Evolutionary conservation across 2,888 invertebrate genomes (phyloP).

Genomic region (Prosapia bicincta): DNA sequence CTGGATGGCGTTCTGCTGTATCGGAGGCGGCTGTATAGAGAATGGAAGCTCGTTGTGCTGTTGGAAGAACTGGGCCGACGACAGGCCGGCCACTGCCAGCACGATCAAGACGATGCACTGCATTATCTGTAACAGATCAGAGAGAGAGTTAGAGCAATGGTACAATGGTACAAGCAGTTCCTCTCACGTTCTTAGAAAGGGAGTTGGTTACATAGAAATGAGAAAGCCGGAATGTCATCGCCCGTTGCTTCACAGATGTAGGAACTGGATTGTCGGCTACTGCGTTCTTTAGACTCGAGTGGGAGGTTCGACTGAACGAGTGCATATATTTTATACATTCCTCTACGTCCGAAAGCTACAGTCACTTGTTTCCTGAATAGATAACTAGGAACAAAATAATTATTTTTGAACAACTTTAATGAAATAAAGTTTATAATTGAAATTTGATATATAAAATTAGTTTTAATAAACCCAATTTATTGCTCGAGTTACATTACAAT

Average conservation of each 20-base stretch:
- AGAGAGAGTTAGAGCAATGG: neutral
- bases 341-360: too few relatives aligned
- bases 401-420: too few relatives aligned
- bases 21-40: conserved; percentile 30
- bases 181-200: neutral
- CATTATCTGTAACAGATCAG: conserved; percentile 19
- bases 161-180: too few relatives aligned
- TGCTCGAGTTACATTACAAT: too few relatives aligned
- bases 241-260: neutral
- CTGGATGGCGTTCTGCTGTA: conserved; percentile 12
- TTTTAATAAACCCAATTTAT: too few relatives aligned
- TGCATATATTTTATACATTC: too few relatives aligned
- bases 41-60: conserved; percentile 27
- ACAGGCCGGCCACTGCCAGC: conserved; percentile 12
- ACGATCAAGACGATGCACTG: conserved; percentile 35
- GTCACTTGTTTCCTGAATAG: too few relatives aligned
- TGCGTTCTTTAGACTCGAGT: too few relatives aligned
- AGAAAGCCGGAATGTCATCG: neutral
- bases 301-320: too few relatives aligned
- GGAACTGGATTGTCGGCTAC: neutral
- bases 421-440: too few relatives aligned
- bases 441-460: too few relatives aligned
- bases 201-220: neutral
- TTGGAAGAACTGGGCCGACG: conserved; percentile 22
- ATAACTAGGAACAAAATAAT: too few relatives aligned